phyloP scores from a whole-genome alignment of 2,113 vertebrate species.

The Colinus virginianus region DNA sequence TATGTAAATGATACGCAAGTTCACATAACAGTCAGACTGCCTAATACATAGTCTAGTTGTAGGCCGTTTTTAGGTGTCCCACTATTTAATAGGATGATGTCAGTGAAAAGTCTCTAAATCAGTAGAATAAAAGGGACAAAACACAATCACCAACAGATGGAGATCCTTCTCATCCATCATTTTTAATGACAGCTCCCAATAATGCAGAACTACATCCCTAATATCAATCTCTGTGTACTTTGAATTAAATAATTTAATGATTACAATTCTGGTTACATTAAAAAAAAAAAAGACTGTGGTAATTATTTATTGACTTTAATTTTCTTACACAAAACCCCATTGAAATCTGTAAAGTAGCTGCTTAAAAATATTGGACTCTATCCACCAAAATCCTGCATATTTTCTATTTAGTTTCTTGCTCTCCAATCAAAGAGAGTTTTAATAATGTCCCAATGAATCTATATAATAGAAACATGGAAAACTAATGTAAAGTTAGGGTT shows the following conservation, averaged over 20 bases:
- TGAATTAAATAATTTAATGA: constrained; percentile 16
- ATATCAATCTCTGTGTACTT: neutral
- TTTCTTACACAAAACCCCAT: constrained; percentile 33
- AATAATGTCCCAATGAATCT: constrained; percentile 2
- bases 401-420: neutral
- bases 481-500: constrained; percentile 2
- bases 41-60: neutral
- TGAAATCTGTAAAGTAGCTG: constrained; percentile 11
- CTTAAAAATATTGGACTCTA: constrained; percentile 37
- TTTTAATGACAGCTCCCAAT: neutral
- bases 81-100: neutral
- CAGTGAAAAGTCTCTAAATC: neutral
- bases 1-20: neutral
- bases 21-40: neutral
- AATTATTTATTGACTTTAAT: constrained; percentile 58
- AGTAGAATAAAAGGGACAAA: neutral
- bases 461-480: constrained; percentile 29
- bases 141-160: neutral
- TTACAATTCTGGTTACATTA: constrained; percentile 34
- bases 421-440: constrained; percentile 13
- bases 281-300: constrained; percentile 10
- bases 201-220: neutral
- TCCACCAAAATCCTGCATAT: neutral
- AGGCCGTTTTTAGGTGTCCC: neutral
- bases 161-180: neutral